Evolutionary conservation across 2,797 vertebrate species (phyloP).

Genomic region (Xiphophorus birchmanni): DNA sequence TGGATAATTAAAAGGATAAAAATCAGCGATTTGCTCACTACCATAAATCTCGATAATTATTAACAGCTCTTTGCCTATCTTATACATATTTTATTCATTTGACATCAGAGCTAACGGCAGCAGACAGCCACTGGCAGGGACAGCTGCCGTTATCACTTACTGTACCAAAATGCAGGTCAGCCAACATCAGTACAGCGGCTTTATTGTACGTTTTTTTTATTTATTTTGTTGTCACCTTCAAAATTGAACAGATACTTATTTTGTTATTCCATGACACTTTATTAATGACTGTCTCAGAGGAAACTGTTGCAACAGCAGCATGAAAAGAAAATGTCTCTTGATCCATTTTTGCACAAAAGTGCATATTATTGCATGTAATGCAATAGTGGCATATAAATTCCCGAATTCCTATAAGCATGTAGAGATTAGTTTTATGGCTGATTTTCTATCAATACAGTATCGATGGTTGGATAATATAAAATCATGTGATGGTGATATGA

Average conservation of each 20-base stretch:
- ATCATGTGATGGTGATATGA: background rate
- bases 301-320: background rate
- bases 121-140: background rate
- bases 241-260: background rate
- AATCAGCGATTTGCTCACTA: background rate
- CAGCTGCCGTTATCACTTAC: background rate
- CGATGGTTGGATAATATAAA: background rate
- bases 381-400: background rate
- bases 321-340: background rate
- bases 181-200: background rate
- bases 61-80: background rate
- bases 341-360: background rate
- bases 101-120: background rate
- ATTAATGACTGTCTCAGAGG: background rate
- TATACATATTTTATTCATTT: background rate
- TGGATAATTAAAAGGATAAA: conserved; percentile 9
- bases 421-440: background rate
- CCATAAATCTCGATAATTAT: background rate
- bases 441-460: background rate
- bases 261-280: background rate
- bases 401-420: background rate
- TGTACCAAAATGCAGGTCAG: background rate
- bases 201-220: background rate
- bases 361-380: background rate
- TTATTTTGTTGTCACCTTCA: background rate